These are phyloP conservation scores for Esox masquinongy DNA, from an alignment of 2,797 vertebrate species.

Conservation along the genomic window DNA sequence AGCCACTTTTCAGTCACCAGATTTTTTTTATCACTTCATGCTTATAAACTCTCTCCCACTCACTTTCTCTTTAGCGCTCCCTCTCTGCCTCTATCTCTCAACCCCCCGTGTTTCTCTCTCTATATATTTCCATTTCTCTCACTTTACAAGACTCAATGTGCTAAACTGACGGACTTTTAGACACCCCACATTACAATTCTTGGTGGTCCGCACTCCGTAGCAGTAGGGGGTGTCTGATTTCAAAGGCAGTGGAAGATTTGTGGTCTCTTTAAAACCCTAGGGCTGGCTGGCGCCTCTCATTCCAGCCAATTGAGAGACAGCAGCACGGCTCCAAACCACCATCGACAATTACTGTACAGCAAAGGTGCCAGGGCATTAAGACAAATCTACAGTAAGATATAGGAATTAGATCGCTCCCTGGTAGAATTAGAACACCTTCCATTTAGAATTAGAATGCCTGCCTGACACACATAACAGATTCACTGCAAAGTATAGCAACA, in stretches of 20 bases:
- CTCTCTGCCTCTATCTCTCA: background rate
- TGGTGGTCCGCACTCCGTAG: constrained; percentile 52
- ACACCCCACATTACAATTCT: constrained; percentile 45
- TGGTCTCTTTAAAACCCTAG: constrained; percentile 62
- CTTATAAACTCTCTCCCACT: background rate
- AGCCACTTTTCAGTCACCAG: too few relatives aligned
- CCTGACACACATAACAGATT: background rate
- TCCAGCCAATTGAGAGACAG: constrained; percentile 42
- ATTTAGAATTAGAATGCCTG: background rate
- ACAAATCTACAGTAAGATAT: background rate
- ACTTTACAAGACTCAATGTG: background rate
- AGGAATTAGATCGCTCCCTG: constrained; percentile 14
- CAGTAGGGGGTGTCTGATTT: constrained; percentile 67
- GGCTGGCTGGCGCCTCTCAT: constrained; percentile 59
- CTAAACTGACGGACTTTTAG: constrained; percentile 34
- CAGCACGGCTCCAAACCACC: constrained; percentile 40
- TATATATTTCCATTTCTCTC: background rate
- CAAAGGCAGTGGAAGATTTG: constrained; percentile 67
- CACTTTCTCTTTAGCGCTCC: background rate
- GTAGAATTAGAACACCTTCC: background rate
- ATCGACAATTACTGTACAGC: constrained; percentile 43
- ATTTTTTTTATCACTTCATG: too few relatives aligned
- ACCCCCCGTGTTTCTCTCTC: background rate
- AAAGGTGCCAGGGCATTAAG: background rate
- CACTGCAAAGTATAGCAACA: background rate